Base-by-base conservation (phyloP, 2,888 invertebrate species). In the Mythimna albipuncta region DNA sequence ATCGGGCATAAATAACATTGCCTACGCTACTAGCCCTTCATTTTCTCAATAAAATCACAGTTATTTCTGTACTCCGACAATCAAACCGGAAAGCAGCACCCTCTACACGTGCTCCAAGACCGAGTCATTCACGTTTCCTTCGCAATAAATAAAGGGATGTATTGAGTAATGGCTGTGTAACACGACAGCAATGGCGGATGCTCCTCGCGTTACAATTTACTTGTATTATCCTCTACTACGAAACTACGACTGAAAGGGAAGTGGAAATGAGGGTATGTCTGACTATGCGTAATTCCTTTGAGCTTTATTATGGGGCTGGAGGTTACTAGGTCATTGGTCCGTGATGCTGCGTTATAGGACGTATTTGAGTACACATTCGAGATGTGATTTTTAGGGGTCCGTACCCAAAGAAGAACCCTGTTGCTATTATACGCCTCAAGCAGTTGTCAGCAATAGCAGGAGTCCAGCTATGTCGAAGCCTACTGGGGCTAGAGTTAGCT, bases 101-200 rank as follows among this genome's bases (percentile, higher is more conserved):
- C 26, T 44, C 10, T 32, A 26, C 26, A 41, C 47, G n/a, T 16
- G 35, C 19, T 11, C 13, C 54, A 65, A 4, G 11, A 6, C 19
- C 58, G 50, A 77, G 44, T 55, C 66, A 59, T 69, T 65, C 61
- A 68, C 52, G 62, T 85, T 75, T 75, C 79, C 76, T 71, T 32
- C 21, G 63, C 68, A 58, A 81, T 77, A 77, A 77, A 76, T 82
- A 82, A 84, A 67, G 64, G 75, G 68, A 75, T 69, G 63, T 86
- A 76, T 76, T 72, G 74, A 79, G 69, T 72, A 72, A 84, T 63
- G 10, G 75, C 55, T 11, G 32, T 32, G 64, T 35, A 74, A 83
- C 79, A 80, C 75, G 81, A 84, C 67, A 69, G 59, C 47, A 16
- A 64, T 35, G 68, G 63, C 75, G 69, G 81, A 75, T 61, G n/a